Base-by-base conservation (phyloP, 2,888 invertebrate genomes). In the Caenorhabditis sulstoni region DNA sequence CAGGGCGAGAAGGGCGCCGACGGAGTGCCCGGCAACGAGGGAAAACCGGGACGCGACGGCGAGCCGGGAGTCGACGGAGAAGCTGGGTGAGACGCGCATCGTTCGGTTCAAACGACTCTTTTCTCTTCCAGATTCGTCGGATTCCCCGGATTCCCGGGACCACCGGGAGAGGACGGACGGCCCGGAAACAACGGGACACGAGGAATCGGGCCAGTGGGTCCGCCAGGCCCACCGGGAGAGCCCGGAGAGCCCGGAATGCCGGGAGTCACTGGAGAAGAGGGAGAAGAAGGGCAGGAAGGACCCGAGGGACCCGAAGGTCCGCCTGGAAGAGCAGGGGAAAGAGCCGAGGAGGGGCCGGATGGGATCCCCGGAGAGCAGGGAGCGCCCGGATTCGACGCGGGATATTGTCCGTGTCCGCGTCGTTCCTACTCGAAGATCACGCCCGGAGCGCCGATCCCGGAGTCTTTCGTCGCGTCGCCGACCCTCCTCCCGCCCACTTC, bases 181-280 rank as follows among this genome's bases (percentile, higher is more conserved):
- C 62, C 73, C 5, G 79, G 79, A 47, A 49, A 44, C 22, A 79
- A 79, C 23, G 79, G 58, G n/a, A 73, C 79, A 11, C 47, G 61
- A 23, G 73, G 73, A 8, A 44, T 58, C 1, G 79, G 79, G 2
- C 44, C 44, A 12, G 75, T 59, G 11, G 82, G 83, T 23, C 75
- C 78, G 23, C 68, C 81, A 12, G 83, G 83, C 5, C 68, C 71
- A n/a, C 78, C 81, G 0, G 83, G 83, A 14, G 44, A 65, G 5
- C 45, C 57, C 20, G 83, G 83, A 50, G 77, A 79, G 49, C 71
- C 79, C 4, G 83, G 83, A 71, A 81, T 79, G 79, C 73, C 79
- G 11, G 83, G 83, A 52, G 66, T 65, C 0, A 70, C 79, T 23
- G 83, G 83, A 52, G 67, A 74, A 39, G 16, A 39, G 14, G 83